phyloP scores from a whole-genome alignment of 2,888 invertebrate genomes.

The Tachina lurida region DNA sequence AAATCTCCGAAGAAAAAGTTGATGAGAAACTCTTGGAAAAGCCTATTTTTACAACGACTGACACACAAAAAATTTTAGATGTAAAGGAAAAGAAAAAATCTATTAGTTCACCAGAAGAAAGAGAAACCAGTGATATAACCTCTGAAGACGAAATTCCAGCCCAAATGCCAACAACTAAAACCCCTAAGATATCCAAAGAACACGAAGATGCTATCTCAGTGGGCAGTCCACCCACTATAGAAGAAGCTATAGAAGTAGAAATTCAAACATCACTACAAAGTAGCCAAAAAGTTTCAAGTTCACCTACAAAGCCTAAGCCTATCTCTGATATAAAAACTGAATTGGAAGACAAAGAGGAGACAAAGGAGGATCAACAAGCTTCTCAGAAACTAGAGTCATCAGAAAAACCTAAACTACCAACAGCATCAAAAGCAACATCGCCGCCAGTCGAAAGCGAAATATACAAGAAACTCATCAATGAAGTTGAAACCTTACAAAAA shows the following conservation, averaged over 20 bases:
- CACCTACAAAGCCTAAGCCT: too few species aligned
- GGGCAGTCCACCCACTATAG: conserved; percentile 81
- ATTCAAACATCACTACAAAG: conserved; percentile 74
- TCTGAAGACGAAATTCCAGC: conserved; percentile 82
- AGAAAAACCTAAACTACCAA: conserved; percentile 30
- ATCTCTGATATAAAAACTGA: too few species aligned
- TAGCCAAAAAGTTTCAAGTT: conserved; percentile 64
- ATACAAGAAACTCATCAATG: background rate
- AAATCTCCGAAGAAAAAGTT: background rate
- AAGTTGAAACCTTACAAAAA: conserved; percentile 32
- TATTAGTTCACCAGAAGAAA: conserved; percentile 78
- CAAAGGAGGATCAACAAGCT: too few species aligned
- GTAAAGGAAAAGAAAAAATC: conserved; percentile 73
- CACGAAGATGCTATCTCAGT: conserved; percentile 79
- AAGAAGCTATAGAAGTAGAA: conserved; percentile 82
- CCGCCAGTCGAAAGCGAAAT: background rate
- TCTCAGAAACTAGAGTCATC: conserved; percentile 47
- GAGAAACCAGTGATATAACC: conserved; percentile 80
- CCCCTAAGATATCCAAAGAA: conserved; percentile 75
- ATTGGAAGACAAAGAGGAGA: too few species aligned
- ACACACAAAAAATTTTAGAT: conserved; percentile 15
- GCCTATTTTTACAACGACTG: background rate
- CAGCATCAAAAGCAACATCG: conserved; percentile 51
- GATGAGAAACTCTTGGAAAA: conserved; percentile 32
- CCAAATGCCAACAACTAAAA: conserved; percentile 71